These are phyloP conservation scores for Phyllostomus hastatus DNA, from an alignment of 2,113 vertebrate genomes.

Conservation along the genomic window DNA sequence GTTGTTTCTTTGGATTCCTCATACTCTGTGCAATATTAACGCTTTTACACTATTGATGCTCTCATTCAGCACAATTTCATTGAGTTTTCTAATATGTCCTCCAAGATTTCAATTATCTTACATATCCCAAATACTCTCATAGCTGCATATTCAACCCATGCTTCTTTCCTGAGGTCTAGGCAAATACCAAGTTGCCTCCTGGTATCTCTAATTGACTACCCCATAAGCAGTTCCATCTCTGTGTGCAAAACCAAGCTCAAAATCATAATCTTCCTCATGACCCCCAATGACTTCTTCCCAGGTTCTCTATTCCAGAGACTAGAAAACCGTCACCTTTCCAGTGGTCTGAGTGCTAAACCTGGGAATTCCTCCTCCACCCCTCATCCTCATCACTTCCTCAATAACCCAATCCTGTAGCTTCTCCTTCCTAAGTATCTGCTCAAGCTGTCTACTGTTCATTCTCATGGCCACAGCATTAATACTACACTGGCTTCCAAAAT, in stretches of 20 bases:
- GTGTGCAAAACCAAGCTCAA: neutral
- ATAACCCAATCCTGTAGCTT: neutral
- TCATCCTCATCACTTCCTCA: neutral
- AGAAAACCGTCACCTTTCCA: neutral
- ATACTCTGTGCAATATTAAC: neutral
- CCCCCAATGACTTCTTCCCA: neutral
- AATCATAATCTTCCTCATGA: neutral
- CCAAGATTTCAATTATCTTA: neutral
- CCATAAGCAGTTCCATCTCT: neutral
- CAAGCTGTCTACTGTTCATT: neutral
- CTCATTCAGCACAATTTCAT: neutral
- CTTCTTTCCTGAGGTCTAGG: neutral
- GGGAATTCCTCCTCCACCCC: neutral
- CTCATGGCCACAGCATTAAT: neutral
- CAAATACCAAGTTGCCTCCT: neutral
- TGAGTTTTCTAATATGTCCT: neutral
- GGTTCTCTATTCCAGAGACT: neutral
- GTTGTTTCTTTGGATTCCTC: neutral
- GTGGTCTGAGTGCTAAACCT: neutral
- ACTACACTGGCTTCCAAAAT: neutral
- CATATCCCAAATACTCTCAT: neutral
- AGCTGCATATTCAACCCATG: neutral
- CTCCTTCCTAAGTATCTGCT: neutral
- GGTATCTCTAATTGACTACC: neutral
- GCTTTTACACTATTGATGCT: neutral